Base-by-base conservation (phyloP, 2,797 vertebrate species). In the Sibirionetta formosa region DNA sequence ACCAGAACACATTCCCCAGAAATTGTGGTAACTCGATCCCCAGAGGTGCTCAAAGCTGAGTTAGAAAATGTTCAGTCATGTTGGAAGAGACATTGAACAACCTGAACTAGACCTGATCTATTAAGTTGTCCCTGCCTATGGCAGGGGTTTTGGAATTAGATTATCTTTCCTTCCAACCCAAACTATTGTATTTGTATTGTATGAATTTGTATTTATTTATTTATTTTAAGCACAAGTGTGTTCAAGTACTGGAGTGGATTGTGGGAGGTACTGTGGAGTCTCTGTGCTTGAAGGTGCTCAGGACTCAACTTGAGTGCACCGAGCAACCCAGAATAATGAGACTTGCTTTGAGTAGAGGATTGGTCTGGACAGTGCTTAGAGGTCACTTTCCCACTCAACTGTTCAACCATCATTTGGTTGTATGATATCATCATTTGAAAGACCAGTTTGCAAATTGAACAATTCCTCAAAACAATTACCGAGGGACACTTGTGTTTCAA, bases 371-470 rank as follows among this genome's bases (percentile, higher is more conserved):
- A 26, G n/a, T 29, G 1, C 50, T 40, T 76, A 26, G 18, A 27
- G 6, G 4, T 14, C 16, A 7, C 4, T 77, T 69, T 23, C 3
- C 29, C 3, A 5, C 1, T 48, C 51, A 76, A 61, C 72, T 90
- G 8, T 17, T 35, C 17, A 60, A 69, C 4, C 0, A 1, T 13
- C 8, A 1, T 60, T 11, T 46, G 29, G 42, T 42, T 72, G 9
- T 79, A 27, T 48, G 23, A 14, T 36, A 11, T 9, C 1, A 5
- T 24, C 54, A 11, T 64, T 57, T 17, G 56, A 85, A 80, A 51
- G 6, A 80, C 3, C 3, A 14, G 8, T 38, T 88, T 80, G 42
- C 2, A 85, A 64, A 6, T 3, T 48, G n/a, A 92, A 65, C 1
- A 57, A 44, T 24, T 88, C 1, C 36, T 5, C 23, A 1, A 12